Base-by-base conservation (phyloP, 2,888 invertebrate species). In the Apoderus coryli region DNA sequence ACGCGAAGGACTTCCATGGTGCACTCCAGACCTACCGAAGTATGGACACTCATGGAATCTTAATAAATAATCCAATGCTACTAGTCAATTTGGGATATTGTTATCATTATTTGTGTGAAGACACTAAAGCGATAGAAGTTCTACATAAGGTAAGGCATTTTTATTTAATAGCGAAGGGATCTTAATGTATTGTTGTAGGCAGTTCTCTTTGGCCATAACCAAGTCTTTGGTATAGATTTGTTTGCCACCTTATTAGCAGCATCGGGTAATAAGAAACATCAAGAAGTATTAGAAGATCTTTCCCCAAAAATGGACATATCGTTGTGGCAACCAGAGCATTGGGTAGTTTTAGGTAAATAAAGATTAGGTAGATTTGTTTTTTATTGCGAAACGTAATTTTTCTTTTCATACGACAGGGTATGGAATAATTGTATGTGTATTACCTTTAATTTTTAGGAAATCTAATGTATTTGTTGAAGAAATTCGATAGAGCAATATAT, bases 301-400 rank as follows among this genome's bases (percentile, higher is more conserved):
- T 33, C 38, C 5, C 43, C 46, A 3, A 44, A 36, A n/a, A 33
- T 46, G 15, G 54, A 57, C 30, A 51, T 46, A 38, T 47, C 44
- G 5, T 34, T 47, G 11, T 57, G 54, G 57, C 40, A 42, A 14
- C 60, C 62, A 3, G 77, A 79, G 47, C 72, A 78, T 33, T 85
- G 82, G 73, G 69, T 81, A 30, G 75, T 77, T 1, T 64, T 80
- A 53, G 81, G 79, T 3, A 79, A 79, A n/a, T 53, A n/a, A n/a
- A n/a, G n/a, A n/a, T n/a, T n/a, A n/a, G n/a, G n/a, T n/a, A n/a
- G n/a, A n/a, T n/a, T n/a, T n/a, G n/a, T n/a, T n/a, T n/a, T n/a
- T n/a, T n/a, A n/a, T n/a, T n/a, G n/a, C n/a, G n/a, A n/a, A n/a
- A n/a, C n/a, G n/a, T n/a, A n/a, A n/a, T n/a, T n/a, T n/a, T n/a